Evolutionary conservation across 2,113 vertebrate genomes (phyloP).

Genomic region (Lucifuga dentata): DNA sequence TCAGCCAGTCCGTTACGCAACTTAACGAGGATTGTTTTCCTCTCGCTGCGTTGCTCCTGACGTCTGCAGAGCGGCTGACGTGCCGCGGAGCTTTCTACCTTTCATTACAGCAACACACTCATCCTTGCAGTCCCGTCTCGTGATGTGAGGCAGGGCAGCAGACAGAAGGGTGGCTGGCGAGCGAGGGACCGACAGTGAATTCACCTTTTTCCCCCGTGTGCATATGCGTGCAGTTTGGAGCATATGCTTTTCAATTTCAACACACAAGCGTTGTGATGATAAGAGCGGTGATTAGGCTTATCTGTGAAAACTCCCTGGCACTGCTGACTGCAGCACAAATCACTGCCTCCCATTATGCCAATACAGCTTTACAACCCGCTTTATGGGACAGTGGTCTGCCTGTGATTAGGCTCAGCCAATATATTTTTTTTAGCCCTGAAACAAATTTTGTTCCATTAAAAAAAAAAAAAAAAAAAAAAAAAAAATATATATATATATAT

Average conservation of each 20-base stretch:
- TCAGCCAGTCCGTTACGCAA: conserved; percentile 27
- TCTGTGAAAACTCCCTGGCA: conserved; percentile 69
- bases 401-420: conserved; percentile 62
- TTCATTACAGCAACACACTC: conserved; percentile 26
- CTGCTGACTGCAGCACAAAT: conserved; percentile 75
- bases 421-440: conserved; percentile 37
- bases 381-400: conserved; percentile 62
- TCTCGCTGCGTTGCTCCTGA: conserved; percentile 20
- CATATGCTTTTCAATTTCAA: conserved; percentile 71
- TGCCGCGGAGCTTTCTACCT: conserved; percentile 18
- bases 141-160: conserved; percentile 45
- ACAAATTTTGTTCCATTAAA: conserved; percentile 46
- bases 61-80: conserved; percentile 41
- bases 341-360: conserved; percentile 61
- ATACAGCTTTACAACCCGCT: conserved; percentile 67
- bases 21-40: conserved; percentile 50
- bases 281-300: conserved; percentile 74
- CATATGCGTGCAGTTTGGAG: conserved; percentile 38
- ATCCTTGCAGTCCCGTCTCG: conserved; percentile 4
- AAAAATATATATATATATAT: no score
- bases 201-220: conserved; percentile 47
- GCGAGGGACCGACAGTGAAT: conserved; percentile 28
- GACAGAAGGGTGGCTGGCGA: conserved; percentile 50
- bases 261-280: conserved; percentile 61
- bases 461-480: no score